Percentiles rank a stretch among this genome's conserved stretches.
These are phyloP conservation scores for Cephonodes hylas DNA, from an alignment of 2,888 invertebrate genomes.

Conservation along the genomic window DNA sequence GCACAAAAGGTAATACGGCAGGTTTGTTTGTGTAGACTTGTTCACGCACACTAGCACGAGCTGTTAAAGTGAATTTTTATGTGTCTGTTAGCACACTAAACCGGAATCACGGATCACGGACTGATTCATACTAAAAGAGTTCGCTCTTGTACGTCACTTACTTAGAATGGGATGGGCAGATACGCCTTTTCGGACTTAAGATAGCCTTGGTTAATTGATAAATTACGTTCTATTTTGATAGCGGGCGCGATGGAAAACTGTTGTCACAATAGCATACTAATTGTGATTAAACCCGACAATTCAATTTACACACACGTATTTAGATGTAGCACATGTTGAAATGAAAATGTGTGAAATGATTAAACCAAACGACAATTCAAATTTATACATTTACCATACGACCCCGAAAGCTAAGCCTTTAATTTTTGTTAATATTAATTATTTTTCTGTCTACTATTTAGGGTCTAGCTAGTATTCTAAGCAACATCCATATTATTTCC, in stretches of 20 bases:
- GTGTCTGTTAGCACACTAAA: constrained; percentile 7
- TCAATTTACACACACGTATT: not conserved
- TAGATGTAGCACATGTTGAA: not conserved
- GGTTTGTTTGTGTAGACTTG: constrained; percentile 25
- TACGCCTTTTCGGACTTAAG: not conserved
- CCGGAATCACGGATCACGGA: constrained; percentile 14
- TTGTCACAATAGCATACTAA: not conserved
- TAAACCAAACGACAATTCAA: too few species aligned
- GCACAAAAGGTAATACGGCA: constrained; percentile 37
- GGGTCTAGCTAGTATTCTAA: too few species aligned
- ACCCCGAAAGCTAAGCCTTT: too few species aligned
- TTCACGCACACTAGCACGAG: constrained; percentile 1
- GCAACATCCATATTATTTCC: too few species aligned
- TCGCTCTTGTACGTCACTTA: not conserved
- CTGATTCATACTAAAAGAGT: constrained; percentile 3
- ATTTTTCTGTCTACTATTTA: too few species aligned
- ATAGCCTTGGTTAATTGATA: not conserved
- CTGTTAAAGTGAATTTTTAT: not conserved
- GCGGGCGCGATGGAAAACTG: not conserved
- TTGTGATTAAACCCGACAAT: not conserved
- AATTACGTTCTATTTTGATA: not conserved
- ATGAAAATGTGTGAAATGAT: too few species aligned
- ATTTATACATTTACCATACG: too few species aligned
- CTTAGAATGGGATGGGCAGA: not conserved
- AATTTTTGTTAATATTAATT: too few species aligned